Evolutionary conservation across 1,140 invertebrate genomes (phyloP).

Genomic region (Pinna nobilis): DNA sequence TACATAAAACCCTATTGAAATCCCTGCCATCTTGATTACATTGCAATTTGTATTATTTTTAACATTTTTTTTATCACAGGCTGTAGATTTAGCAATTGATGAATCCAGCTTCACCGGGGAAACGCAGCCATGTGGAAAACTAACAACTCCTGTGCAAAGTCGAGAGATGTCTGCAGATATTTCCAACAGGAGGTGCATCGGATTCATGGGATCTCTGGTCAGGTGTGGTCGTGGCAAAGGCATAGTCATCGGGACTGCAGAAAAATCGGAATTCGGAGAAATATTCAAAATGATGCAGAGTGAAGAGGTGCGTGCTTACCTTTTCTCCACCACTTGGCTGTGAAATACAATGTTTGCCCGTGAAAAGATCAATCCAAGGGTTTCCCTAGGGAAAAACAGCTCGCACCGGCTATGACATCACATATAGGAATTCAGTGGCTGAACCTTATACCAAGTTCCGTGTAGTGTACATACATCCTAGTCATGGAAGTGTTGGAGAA

Average conservation of each 20-base stretch:
- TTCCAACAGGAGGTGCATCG: constrained; percentile 83
- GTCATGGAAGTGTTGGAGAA: too few species aligned
- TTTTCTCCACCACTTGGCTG: too few species aligned
- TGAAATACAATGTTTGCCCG: too few species aligned
- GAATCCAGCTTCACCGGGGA: constrained; percentile 99
- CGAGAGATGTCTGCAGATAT: constrained; percentile 35
- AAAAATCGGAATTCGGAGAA: constrained; percentile 98
- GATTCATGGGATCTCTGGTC: constrained; percentile 99
- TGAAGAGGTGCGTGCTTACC: constrained; percentile 87
- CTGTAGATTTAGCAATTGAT: constrained; percentile 91
- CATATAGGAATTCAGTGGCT: too few species aligned
- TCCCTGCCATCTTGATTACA: too few species aligned
- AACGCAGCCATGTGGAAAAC: constrained; percentile 78
- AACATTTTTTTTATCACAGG: constrained; percentile 53
- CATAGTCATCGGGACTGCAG: constrained; percentile 97
- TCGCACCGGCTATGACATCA: too few species aligned
- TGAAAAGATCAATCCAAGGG: too few species aligned
- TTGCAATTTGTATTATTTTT: too few species aligned
- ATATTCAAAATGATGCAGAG: constrained; percentile 99
- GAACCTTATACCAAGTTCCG: too few species aligned
- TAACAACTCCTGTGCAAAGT: constrained; percentile 47
- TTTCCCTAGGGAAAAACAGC: too few species aligned
- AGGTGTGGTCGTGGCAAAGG: constrained; percentile 98
- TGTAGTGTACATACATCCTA: too few species aligned
- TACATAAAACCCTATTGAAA: too few species aligned